Base-by-base conservation (phyloP, 1,140 invertebrate species). In the Zaprionus inermis region DNA sequence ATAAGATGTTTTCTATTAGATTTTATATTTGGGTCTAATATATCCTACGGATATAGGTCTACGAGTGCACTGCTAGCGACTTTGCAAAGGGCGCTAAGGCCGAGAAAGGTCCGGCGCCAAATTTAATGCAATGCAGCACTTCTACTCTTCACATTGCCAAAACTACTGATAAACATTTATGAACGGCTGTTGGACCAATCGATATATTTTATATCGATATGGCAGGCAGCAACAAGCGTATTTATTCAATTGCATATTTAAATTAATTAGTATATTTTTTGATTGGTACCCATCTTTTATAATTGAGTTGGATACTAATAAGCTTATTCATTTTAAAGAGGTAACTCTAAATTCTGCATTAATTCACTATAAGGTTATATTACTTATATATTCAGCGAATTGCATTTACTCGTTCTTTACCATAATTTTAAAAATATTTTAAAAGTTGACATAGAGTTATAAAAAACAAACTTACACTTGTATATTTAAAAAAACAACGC, bases 71-170 rank as follows among this genome's bases (percentile, higher is more conserved):
- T 70, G 66, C 72, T 70, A 70, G 58, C 72, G 72, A 69, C 58
- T 74, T 73, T 58, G 52, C 72, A 36, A 69, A 51, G 65, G 71
- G 71, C 71, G 57, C 71, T 69, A 24, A 73, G 65, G 71, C 71
- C 71, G 32, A 68, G 38, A 72, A 74, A 74, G 72, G 41, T 74
- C 59, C 72, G 72, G 72, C 72, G 72, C 72, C 72, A 74, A 74
- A 58, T 58, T 74, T 69, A 56, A 70, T 70, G 66, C 72, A 56
- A 58, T 57, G 52, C 54, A 57, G 66, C 58, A 69, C 49, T 68
- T 20, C 44, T 9, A 46, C 49, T 68, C 56, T 55, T 73, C 41
- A 72, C 69, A 72, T 72, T 65, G 61, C 54, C 61, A 58, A 72
- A 72, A 57, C 61, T 54, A 58, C 61, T 65, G 64, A 72, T 72